Base-by-base conservation (phyloP, 1,140 invertebrate genomes). In the Maniola jurtina region DNA sequence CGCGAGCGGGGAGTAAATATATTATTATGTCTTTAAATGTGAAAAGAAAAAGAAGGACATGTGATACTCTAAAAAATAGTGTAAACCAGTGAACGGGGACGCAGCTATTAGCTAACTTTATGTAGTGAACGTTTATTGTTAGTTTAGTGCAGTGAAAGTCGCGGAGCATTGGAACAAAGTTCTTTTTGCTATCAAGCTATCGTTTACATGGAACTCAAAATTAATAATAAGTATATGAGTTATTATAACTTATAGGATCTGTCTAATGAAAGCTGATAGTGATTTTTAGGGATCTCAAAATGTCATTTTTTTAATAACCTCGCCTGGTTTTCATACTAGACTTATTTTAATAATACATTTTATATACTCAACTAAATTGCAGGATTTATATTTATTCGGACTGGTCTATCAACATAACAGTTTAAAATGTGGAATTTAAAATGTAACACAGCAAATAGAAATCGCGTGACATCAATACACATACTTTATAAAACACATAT, bases 1-100 rank as follows among this genome's bases (percentile, higher is more conserved):
- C 77, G 45, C 72, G 73, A 77, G 79, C 79, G 35, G 85, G 88
- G 70, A 89, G 87, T 79, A 84, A 90, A 87, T 90, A 87, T 78
- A 73, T 83, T 80, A 81, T 76, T 80, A 80, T 89, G 70, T 85
- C 82, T 67, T 83, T 89, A 79, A 86, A 88, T 86, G 88, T 83
- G 76, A 90, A 89, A 86, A 87, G 88, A 77, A 90, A 90, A 82
- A 83, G 80, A 86, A 76, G 88, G 88, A 90, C 81, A 77, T 83
- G 86, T 90, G 84, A 86, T 90, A 83, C 75, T 79, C 72, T 78
- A 74, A 64, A 45, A n/a, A 57, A 80, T 77, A 86, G 81, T 83
- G 81, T 83, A 72, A 82, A 80, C 82, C 85, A 88, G 88, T 90
- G 88, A 80, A 80, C 71, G 77, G 73, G 66, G 76, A 81, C 75